Base-by-base conservation (phyloP, 2,797 vertebrate genomes). In the Peromyscus melanophrys region DNA sequence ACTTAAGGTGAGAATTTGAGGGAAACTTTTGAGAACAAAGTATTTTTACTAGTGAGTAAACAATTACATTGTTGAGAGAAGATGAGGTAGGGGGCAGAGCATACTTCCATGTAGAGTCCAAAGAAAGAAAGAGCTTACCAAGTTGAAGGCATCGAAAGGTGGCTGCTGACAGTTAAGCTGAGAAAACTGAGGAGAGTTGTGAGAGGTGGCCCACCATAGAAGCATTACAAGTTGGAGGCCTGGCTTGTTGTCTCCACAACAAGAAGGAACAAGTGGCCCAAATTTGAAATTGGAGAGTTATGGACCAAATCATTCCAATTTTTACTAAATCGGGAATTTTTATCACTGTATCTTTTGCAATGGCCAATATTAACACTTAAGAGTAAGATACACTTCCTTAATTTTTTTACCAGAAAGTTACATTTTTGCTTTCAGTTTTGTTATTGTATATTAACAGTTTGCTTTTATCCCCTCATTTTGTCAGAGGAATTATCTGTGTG, bases 401-500 rank as follows among this genome's bases (percentile, higher is more conserved):
- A 4, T 27, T 34, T 88, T 29, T 71, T 89, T 83, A 57, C 14
- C 77, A 92, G 21, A 87, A 86, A 85, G 17, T 94, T 69, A 31
- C 0, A 40, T 61, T 89, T 96, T 90, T 90, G 75, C 88, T 92
- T 93, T 27, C 7, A 89, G 4, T 95, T 92, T 83, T 23, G 77
- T 91, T 93, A 49, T 88, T 43, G 11, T 31, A 13, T 89, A 71
- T 11, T 94, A 95, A 97, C 34, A 81, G 49, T 93, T 77, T 89
- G 52, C 43, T 80, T 59, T 65, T 52, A 23, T 29, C 9, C 23
- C 34, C 37, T 27, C 49, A 90, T 98, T 96, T 92, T 96, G 95
- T 52, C 98, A 99, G 99, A 99, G 98, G 99, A 99, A 93, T 98
- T 99, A 17, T 99, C 99, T 87, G 99, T 99, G 81, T 99, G 99